Evolutionary conservation across 2,113 vertebrate species (phyloP).

Genomic region (Lophochroa leadbeateri): DNA sequence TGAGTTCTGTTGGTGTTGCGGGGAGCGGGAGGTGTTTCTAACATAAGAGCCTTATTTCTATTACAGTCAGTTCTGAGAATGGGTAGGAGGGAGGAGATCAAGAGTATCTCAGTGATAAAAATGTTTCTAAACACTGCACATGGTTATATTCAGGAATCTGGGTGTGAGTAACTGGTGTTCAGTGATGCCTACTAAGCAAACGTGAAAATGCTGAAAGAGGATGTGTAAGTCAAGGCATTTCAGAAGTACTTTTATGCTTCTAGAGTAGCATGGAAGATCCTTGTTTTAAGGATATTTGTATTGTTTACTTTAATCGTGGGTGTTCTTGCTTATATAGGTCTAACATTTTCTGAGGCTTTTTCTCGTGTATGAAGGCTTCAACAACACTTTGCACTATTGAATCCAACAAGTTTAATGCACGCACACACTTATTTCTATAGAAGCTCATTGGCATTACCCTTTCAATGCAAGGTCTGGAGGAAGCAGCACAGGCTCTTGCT

Average conservation of each 20-base stretch:
- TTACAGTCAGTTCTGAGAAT: neutral
- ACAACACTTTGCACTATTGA: neutral
- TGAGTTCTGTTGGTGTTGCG: neutral
- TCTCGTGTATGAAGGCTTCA: neutral
- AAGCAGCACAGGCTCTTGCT: neutral
- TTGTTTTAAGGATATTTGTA: neutral
- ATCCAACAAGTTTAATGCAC: neutral
- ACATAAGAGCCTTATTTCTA: neutral
- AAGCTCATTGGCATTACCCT: neutral
- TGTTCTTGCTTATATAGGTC: neutral
- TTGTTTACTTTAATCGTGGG: neutral
- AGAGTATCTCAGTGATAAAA: neutral
- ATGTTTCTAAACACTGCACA: accelerated
- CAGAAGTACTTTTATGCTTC: neutral
- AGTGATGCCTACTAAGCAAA: neutral
- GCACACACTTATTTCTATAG: neutral
- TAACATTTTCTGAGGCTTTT: neutral
- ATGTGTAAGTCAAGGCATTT: neutral
- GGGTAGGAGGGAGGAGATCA: neutral
- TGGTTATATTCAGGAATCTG: neutral
- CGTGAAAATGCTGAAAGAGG: neutral
- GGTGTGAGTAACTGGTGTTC: neutral
- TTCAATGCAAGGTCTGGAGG: neutral
- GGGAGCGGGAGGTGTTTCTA: neutral
- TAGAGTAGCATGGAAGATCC: neutral